phyloP scores from a whole-genome alignment of 1,140 invertebrate genomes.

The Hydropsyche tenuis region DNA sequence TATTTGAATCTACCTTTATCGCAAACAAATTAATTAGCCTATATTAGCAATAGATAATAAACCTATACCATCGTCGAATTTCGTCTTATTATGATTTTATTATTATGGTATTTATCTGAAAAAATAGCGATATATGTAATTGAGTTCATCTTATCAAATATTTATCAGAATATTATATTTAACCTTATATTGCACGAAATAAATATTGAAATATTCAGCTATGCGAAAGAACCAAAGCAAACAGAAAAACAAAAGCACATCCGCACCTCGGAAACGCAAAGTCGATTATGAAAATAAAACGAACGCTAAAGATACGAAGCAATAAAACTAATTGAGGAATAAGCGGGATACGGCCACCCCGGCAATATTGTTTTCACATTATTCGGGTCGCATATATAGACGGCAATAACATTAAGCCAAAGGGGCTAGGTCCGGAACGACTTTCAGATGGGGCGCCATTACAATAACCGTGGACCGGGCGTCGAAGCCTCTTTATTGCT shows the following conservation, averaged over 20 bases:
- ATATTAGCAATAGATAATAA: too few species aligned
- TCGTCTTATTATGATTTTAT: too few species aligned
- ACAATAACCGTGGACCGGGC: slow-evolving; percentile 24
- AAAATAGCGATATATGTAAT: too few species aligned
- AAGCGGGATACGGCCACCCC: slow-evolving; percentile 10
- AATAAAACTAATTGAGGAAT: slow-evolving; percentile 24
- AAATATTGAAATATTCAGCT: neutral
- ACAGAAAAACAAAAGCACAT: too few species aligned
- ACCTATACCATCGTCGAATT: too few species aligned
- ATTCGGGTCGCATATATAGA: slow-evolving; percentile 11
- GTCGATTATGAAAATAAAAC: too few species aligned
- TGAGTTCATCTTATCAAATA: neutral
- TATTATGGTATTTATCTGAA: too few species aligned
- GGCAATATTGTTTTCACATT: slow-evolving; percentile 39
- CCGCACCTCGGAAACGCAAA: too few species aligned
- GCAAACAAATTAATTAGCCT: too few species aligned
- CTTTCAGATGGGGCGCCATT: slow-evolving; percentile 27
- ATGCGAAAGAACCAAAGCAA: too few species aligned
- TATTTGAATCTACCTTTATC: too few species aligned
- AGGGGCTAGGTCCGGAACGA: slow-evolving; percentile 13
- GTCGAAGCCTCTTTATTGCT: slow-evolving; percentile 19
- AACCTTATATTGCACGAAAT: neutral
- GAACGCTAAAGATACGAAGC: too few species aligned
- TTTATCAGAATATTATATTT: neutral
- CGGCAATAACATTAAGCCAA: slow-evolving; percentile 19